phyloP scores from a whole-genome alignment of 1,140 invertebrate genomes.

The Chionoecetes opilio region DNA sequence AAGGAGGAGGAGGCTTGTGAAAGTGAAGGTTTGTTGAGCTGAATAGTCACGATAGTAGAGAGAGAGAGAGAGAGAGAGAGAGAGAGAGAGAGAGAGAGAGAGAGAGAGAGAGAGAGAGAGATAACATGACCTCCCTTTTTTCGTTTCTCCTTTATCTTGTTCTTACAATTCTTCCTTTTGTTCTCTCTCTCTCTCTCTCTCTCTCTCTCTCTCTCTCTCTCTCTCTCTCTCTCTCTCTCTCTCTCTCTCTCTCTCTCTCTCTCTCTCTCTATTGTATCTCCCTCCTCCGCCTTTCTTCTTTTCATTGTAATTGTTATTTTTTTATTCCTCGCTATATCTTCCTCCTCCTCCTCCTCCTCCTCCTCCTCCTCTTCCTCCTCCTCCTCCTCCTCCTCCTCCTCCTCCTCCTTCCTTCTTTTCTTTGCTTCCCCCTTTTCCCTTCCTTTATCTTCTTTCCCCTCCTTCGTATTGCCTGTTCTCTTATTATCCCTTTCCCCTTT shows the following conservation, averaged over 20 bases:
- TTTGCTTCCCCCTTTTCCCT: neutral
- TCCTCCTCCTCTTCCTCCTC: neutral
- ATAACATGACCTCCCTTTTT: neutral
- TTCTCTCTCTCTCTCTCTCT: neutral
- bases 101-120: conserved; percentile 17
- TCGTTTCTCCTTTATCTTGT: neutral
- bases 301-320: neutral
- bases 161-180: too few relatives aligned
- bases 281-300: neutral
- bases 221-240: conserved; percentile 2
- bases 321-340: neutral
- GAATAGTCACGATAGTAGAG: neutral
- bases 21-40: neutral
- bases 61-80: conserved; percentile 27
- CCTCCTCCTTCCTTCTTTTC: neutral
- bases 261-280: neutral
- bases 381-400: neutral
- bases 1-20: neutral
- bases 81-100: neutral
- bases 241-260: neutral
- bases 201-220: conserved; percentile 9
- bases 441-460: too few relatives aligned
- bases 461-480: too few relatives aligned
- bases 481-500: neutral
- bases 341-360: neutral